Base-by-base conservation (phyloP, 2,888 invertebrate species). In the Scaptomyza polygonia region DNA sequence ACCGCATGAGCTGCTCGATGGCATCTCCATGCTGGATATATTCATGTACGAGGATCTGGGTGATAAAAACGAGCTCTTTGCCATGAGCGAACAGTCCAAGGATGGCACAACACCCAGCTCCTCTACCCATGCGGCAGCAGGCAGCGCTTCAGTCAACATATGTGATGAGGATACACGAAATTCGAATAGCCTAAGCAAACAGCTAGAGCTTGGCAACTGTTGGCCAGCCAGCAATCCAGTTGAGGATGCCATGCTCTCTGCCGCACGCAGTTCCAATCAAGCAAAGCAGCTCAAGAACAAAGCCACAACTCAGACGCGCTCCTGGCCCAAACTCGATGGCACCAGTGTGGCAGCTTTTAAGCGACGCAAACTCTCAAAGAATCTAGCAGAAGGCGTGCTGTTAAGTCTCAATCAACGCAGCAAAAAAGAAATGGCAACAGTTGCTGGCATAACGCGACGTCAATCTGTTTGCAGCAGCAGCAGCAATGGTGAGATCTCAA, bases 11-110 rank as follows among this genome's bases (percentile, higher is more conserved):
- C 92, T 96, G 55, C 91, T 96, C 27, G 96, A 97, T 89, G 96
- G 96, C 9, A 96, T 96, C 86, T 96, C 96, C 2, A 96, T 96
- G 94, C 95, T 96, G 91, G 96, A 97, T 87, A 96, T 96, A 79
- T 96, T 96, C 80, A 94, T 94, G 48, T 95, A 94, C 83, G 95
- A 95, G 88, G 95, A 95, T 88, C 91, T 95, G 57, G 69, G 86
- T 14, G 89, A 89, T 48, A 89, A 94, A 90, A 93, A 93, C 67
- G 95, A 95, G 53, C 88, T 90, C 55, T 94, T 94, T 72, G 68
- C 85, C 39, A 88, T 89, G 16, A 88, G 90, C 36, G 93, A 93
- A 56, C 88, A 92, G 51, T 86, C 89, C 6, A 90, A 90, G 62
- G 92, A 92, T 55, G 93, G 92, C 54, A 93, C 93, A 73, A 69